Conservation (phyloP, 2,888 invertebrate genomes). For the Autographa gamma region DNA sequence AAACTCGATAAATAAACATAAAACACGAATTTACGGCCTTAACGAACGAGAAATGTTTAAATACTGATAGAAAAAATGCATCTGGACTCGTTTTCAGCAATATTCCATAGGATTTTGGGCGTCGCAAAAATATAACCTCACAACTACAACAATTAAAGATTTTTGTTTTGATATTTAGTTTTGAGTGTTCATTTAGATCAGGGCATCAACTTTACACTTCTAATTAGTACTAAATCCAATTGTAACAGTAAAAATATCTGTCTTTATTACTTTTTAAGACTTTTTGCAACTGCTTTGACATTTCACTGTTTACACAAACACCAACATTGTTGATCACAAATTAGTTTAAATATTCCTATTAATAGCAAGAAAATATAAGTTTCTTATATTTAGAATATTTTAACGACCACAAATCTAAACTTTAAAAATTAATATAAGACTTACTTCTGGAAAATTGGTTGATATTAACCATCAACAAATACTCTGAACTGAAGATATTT, state of each 20-base stretch:
- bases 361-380: neutral
- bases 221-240: neutral
- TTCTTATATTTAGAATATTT: neutral
- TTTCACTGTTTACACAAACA: slow-evolving; percentile 51
- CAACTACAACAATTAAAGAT: slow-evolving; percentile 52
- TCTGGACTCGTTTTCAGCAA: slow-evolving; percentile 75
- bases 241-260: neutral
- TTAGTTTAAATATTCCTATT: slow-evolving; percentile 7
- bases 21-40: slow-evolving; percentile 64
- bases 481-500: neutral
- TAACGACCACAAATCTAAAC: neutral
- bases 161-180: slow-evolving; percentile 28
- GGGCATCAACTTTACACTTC: slow-evolving; percentile 1
- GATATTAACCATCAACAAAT: neutral
- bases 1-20: slow-evolving; percentile 70
- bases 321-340: slow-evolving; percentile 25
- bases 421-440: neutral
- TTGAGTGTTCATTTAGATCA: slow-evolving; percentile 12
- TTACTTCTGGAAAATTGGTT: neutral
- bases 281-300: slow-evolving; percentile 24
- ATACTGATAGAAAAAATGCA: slow-evolving; percentile 66
- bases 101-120: slow-evolving; percentile 77
- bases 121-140: slow-evolving; percentile 78
- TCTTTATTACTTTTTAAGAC: slow-evolving; percentile 10
- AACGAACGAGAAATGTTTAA: slow-evolving; percentile 57